These are phyloP conservation scores for Prinia subflava DNA, from an alignment of 2,113 vertebrate species.

Conservation along the genomic window DNA sequence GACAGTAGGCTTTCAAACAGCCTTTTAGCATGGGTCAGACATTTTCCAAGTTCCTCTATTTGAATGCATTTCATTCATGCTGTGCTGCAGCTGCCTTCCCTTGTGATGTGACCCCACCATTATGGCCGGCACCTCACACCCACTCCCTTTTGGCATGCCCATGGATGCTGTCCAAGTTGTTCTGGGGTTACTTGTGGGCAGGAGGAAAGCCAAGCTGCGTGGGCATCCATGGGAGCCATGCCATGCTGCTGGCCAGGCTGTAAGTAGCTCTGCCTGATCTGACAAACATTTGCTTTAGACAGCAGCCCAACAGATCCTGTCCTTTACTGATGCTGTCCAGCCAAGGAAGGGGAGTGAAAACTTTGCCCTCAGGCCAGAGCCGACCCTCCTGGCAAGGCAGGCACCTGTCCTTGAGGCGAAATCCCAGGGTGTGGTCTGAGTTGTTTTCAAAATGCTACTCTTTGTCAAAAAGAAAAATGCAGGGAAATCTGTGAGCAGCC, in stretches of 20 bases:
- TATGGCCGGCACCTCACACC: neutral
- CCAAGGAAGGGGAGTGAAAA: neutral
- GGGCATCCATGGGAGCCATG: neutral
- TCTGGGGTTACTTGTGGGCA: neutral
- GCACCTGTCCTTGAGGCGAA: neutral
- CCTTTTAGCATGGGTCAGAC: constrained; percentile 1
- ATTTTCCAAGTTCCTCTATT: constrained; percentile 17
- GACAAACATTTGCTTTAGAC: neutral
- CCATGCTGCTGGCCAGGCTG: neutral
- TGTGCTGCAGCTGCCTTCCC: neutral
- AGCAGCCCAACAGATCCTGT: neutral
- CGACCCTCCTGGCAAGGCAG: neutral
- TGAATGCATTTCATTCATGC: constrained; percentile 20
- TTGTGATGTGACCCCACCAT: neutral
- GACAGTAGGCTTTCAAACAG: constrained; percentile 6
- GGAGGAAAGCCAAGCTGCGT: neutral
- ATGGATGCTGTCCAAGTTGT: neutral
- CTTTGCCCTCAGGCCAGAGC: neutral
- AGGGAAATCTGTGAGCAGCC: neutral
- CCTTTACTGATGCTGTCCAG: fast-evolving
- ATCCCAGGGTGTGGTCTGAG: neutral
- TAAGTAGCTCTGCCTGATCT: neutral
- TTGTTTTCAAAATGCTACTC: neutral
- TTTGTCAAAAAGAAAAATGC: neutral
- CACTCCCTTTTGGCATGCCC: neutral